These are phyloP conservation scores for Gila robusta DNA, from an alignment of 2,797 vertebrate species.

Conservation along the genomic window DNA sequence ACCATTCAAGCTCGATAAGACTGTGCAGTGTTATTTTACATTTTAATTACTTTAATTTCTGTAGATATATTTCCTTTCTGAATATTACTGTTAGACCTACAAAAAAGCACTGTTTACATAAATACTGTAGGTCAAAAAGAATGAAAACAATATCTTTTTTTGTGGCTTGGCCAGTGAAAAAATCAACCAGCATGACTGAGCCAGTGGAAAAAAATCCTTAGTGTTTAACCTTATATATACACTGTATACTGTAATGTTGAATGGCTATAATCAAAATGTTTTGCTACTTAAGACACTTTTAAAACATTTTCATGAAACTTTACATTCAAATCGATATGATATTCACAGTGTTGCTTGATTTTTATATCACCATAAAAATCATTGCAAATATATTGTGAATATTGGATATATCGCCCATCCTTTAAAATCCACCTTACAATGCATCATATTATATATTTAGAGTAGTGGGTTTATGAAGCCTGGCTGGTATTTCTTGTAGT, in stretches of 20 bases:
- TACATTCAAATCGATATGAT: background rate
- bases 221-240: background rate
- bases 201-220: background rate
- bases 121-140: background rate
- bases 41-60: background rate
- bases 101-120: background rate
- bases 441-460: background rate
- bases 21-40: background rate
- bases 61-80: background rate
- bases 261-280: background rate
- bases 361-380: background rate
- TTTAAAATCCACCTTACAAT: conserved; percentile 7
- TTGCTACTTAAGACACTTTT: background rate
- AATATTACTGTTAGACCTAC: background rate
- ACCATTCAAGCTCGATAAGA: background rate
- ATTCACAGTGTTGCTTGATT: conserved; percentile 13
- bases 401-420: background rate
- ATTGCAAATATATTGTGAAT: conserved; percentile 20
- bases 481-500: conserved; percentile 40
- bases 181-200: background rate
- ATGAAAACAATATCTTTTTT: background rate
- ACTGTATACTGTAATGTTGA: background rate
- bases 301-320: background rate
- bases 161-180: background rate
- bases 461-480: background rate